Conservation (phyloP, 2,888 invertebrate genomes). For the Leucania comma region DNA sequence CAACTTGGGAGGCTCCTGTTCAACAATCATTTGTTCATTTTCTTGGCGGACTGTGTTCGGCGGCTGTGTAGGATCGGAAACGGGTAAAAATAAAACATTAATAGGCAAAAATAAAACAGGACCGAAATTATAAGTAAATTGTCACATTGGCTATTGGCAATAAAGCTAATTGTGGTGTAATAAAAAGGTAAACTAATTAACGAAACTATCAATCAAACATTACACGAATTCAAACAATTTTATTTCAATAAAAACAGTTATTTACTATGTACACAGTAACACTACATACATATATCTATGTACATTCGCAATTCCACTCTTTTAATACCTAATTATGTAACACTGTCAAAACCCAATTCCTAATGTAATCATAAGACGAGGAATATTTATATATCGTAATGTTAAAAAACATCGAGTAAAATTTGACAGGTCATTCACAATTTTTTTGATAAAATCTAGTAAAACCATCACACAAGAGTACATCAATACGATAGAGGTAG, state of each 20-base stretch:
- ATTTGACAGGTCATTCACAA: constrained; percentile 37
- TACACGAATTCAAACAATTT: constrained; percentile 78
- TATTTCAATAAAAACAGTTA: constrained; percentile 82
- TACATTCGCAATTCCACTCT: constrained; percentile 73
- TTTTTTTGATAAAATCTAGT: constrained; percentile 36
- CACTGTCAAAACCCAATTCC: constrained; percentile 47
- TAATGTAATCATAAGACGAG: constrained; percentile 55
- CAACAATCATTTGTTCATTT: constrained; percentile 38
- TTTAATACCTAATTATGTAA: constrained; percentile 41
- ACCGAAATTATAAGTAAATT: neutral
- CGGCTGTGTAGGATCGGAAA: constrained; percentile 20
- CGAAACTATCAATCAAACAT: constrained; percentile 79
- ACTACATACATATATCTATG: constrained; percentile 69
- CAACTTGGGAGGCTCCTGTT: constrained; percentile 66
- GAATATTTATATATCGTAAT: constrained; percentile 44
- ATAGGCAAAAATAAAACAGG: neutral
- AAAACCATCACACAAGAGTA: constrained; percentile 43
- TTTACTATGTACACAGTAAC: constrained; percentile 65
- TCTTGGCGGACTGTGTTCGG: constrained; percentile 21
- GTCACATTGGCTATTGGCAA: neutral
- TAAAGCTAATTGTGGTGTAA: neutral
- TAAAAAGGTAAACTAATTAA: constrained; percentile 48
- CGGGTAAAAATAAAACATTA: constrained; percentile 29
- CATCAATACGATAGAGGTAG: constrained; percentile 26
- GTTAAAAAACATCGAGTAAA: constrained; percentile 39